These are phyloP conservation scores for Morelia viridis DNA, from an alignment of 2,797 vertebrate species.

Conservation along the genomic window DNA sequence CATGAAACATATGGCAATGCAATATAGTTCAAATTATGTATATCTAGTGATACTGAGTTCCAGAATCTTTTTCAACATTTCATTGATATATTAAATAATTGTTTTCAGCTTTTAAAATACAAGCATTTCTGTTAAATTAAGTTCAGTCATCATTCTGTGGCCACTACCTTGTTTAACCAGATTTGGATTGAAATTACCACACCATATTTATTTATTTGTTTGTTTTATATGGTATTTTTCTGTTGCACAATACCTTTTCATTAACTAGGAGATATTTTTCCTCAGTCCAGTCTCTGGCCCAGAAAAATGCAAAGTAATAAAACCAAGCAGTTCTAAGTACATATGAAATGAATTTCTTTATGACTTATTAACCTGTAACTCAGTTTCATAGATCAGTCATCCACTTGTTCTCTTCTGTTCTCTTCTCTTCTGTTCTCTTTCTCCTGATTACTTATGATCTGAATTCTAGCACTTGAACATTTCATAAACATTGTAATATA, in stretches of 20 bases:
- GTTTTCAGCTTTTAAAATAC: neutral
- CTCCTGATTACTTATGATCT: neutral
- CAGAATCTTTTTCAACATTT: neutral
- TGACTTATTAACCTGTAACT: neutral
- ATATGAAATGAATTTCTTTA: neutral
- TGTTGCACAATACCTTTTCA: neutral
- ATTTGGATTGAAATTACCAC: neutral
- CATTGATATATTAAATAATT: neutral
- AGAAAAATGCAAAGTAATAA: neutral
- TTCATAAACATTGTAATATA: neutral
- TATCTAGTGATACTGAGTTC: neutral
- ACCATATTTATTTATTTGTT: neutral
- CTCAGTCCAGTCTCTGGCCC: neutral
- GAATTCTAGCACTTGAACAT: neutral
- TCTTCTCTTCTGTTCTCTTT: neutral
- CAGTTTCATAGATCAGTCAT: neutral
- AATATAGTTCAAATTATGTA: neutral
- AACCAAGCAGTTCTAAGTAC: neutral
- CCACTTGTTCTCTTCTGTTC: neutral
- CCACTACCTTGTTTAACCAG: neutral
- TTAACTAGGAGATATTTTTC: neutral
- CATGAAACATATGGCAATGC: neutral
- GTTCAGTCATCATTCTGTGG: neutral
- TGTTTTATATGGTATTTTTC: neutral
- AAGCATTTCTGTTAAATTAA: neutral